A percentile compares a stretch with the other conserved stretches of the same genome.
Evolutionary conservation across 2,113 vertebrate species (phyloP).

Genomic region (Macrotis lagotis): DNA sequence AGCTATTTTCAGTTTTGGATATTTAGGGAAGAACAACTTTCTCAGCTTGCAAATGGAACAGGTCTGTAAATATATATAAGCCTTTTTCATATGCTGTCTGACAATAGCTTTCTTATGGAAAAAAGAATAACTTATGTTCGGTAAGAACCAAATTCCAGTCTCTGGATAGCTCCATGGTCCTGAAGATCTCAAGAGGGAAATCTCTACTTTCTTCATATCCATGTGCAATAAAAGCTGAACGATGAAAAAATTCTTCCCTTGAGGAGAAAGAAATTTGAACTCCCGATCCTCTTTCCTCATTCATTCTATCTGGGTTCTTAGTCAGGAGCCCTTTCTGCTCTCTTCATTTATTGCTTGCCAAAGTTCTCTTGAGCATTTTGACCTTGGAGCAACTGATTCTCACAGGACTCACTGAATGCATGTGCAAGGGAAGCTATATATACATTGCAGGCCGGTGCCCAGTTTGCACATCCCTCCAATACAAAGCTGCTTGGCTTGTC

Average conservation of each 20-base stretch:
- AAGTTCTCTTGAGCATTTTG: neutral
- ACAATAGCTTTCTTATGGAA: conserved; percentile 1
- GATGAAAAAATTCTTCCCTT: neutral
- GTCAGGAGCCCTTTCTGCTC: neutral
- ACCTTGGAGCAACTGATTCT: neutral
- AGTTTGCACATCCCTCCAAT: neutral
- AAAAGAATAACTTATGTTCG: neutral
- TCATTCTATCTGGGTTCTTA: neutral
- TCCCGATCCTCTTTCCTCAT: neutral
- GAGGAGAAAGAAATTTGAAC: neutral
- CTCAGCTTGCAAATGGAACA: neutral
- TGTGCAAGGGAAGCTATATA: neutral
- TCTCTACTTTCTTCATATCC: neutral
- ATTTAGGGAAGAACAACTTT: neutral
- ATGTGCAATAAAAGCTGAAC: neutral
- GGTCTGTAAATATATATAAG: neutral
- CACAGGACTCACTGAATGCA: neutral
- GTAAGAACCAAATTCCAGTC: neutral
- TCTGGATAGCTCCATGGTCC: neutral
- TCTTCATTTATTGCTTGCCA: neutral
- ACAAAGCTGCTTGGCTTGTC: neutral
- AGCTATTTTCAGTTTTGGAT: neutral
- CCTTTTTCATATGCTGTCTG: neutral
- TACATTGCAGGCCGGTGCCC: neutral
- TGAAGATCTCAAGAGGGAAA: conserved; percentile 7